Conservation (phyloP, 2,113 vertebrate genomes). For the Oncorhynchus clarkii region DNA sequence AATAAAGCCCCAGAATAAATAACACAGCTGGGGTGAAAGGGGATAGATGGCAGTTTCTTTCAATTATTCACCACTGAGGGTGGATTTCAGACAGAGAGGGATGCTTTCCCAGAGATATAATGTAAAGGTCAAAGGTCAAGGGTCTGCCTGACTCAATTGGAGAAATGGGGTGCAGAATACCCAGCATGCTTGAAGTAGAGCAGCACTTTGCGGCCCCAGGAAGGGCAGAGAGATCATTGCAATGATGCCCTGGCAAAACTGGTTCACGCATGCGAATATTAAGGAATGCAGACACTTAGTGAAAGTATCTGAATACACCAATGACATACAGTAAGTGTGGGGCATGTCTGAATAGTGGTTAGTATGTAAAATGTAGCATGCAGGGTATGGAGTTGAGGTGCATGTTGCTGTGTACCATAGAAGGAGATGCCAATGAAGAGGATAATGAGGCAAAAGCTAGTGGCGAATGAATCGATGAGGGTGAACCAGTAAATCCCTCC, state of each 20-base stretch:
- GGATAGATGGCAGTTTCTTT: not conserved
- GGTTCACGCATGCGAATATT: conserved; percentile 71
- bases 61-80: conserved; percentile 41
- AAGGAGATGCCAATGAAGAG: conserved; percentile 81
- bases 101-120: not conserved
- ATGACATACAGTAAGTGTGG: no score
- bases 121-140: not conserved
- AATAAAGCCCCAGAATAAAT: no score
- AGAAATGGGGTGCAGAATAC: conserved; percentile 76
- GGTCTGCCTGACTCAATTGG: conserved; percentile 53
- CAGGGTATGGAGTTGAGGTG: not conserved
- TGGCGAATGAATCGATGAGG: conserved; percentile 82
- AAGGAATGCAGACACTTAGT: conserved; percentile 7
- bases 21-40: not conserved
- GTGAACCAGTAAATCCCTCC: conserved; percentile 87
- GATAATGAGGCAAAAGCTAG: conserved; percentile 82
- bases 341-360: no score
- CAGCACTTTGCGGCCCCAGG: conserved; percentile 77
- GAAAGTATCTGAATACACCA: no score
- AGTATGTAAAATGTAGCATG: not conserved
- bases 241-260: conserved; percentile 80
- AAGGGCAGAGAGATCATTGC: conserved; percentile 78
- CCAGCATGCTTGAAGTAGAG: conserved; percentile 81
- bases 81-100: conserved; percentile 5
- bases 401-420: conserved; percentile 69